phyloP scores from a whole-genome alignment of 1,140 invertebrate species.

The Conopomorpha cramerella region DNA sequence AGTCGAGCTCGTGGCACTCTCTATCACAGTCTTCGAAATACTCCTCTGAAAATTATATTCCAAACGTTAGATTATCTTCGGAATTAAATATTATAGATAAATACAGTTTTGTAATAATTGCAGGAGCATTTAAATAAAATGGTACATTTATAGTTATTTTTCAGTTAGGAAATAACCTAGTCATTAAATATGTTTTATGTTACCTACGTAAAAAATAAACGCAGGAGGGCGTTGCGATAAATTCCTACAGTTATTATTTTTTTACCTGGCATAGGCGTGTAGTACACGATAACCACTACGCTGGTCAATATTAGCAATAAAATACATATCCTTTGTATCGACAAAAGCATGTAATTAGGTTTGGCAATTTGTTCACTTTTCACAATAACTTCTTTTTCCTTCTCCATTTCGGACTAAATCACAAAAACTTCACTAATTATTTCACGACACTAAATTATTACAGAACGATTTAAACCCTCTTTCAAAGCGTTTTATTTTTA shows the following conservation, averaged over 20 bases:
- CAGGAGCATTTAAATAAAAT: too few relatives aligned
- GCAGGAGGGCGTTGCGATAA: too few relatives aligned
- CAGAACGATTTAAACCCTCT: too few relatives aligned
- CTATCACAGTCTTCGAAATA: slow-evolving; percentile 73
- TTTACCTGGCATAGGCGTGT: slow-evolving; percentile 70
- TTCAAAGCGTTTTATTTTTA: too few relatives aligned
- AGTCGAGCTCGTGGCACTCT: slow-evolving; percentile 75
- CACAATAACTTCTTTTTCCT: slow-evolving; percentile 18
- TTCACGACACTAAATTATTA: slow-evolving; percentile 16
- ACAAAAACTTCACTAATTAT: slow-evolving; percentile 8
- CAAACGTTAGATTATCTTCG: too few relatives aligned
- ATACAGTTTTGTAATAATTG: too few relatives aligned
- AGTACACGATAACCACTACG: slow-evolving; percentile 69
- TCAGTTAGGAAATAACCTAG: too few relatives aligned
- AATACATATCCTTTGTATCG: slow-evolving; percentile 52
- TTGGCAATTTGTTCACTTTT: slow-evolving; percentile 23
- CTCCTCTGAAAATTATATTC: slow-evolving; percentile 67
- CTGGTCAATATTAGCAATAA: slow-evolving; percentile 58
- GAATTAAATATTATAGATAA: too few relatives aligned
- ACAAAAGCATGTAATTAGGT: slow-evolving; percentile 53
- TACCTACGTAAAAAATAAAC: too few relatives aligned
- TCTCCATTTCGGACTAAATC: slow-evolving; percentile 24
- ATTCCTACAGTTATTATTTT: slow-evolving; percentile 7
- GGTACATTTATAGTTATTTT: too few relatives aligned
- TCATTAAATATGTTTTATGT: too few relatives aligned